Conservation (phyloP, 2,797 vertebrate genomes). For the Pseudochaenichthys georgianus region DNA sequence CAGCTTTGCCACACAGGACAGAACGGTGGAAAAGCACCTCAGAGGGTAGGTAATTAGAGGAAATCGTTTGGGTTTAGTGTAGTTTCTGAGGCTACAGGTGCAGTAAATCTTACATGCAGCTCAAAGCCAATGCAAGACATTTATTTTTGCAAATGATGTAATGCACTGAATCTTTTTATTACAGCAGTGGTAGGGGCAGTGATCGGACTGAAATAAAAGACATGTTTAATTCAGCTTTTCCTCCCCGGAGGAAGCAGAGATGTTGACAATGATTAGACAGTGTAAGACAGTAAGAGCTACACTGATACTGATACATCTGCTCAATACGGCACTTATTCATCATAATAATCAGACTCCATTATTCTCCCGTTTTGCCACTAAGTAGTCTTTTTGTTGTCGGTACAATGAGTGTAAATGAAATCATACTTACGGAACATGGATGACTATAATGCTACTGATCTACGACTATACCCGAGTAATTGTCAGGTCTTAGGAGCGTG, state of each 20-base stretch:
- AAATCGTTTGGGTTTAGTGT: constrained; percentile 32
- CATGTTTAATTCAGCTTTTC: constrained; percentile 56
- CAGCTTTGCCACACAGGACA: constrained; percentile 36
- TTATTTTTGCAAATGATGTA: constrained; percentile 42
- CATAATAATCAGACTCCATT: background rate
- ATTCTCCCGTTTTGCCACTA: too few species aligned
- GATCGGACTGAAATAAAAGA: constrained; percentile 46
- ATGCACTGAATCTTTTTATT: constrained; percentile 41
- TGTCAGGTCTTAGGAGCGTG: too few species aligned
- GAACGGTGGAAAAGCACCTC: constrained; percentile 8
- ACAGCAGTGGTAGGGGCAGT: constrained; percentile 10
- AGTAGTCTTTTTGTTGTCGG: background rate
- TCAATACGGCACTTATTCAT: background rate
- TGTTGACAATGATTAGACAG: constrained; percentile 7
- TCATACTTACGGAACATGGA: background rate
- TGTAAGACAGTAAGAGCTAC: background rate
- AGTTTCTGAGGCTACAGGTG: constrained; percentile 24
- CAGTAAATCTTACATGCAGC: constrained; percentile 29
- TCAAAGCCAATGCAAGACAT: constrained; percentile 13
- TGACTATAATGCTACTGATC: background rate
- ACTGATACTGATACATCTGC: background rate
- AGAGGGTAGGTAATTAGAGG: constrained; percentile 34
- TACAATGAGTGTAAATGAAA: background rate
- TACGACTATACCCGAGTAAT: too few species aligned
- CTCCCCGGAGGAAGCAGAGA: constrained; percentile 33